A percentile compares a stretch with the other conserved stretches of the same genome.
Evolutionary conservation across 2,113 vertebrate species (phyloP).

Genomic region (Ivindomyrus marchei): DNA sequence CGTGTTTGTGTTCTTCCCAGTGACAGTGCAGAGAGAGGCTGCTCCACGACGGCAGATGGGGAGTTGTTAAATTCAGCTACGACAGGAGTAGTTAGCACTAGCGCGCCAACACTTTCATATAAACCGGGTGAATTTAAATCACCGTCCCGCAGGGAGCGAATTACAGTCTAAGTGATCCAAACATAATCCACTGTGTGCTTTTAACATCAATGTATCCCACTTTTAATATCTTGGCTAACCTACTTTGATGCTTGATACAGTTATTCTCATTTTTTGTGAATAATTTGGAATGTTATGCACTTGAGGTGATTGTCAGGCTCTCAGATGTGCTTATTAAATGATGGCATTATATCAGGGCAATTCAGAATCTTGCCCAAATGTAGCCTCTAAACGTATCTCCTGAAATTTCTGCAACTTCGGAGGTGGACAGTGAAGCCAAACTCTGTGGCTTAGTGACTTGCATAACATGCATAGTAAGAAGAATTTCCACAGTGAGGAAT

Average conservation of each 20-base stretch:
- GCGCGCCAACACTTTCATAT: background rate
- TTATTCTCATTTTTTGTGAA: background rate
- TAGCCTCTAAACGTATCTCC: background rate
- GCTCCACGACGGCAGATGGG: background rate
- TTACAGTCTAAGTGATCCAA: background rate
- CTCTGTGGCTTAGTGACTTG: background rate
- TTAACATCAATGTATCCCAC: background rate
- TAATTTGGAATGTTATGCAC: background rate
- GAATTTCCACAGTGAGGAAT: background rate
- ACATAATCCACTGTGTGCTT: background rate
- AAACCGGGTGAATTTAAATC: background rate
- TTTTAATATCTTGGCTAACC: background rate
- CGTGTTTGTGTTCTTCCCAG: background rate
- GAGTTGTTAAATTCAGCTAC: slow-evolving; percentile 9
- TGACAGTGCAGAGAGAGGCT: background rate
- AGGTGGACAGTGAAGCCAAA: background rate
- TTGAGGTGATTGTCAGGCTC: background rate
- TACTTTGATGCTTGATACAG: background rate
- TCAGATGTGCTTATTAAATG: background rate
- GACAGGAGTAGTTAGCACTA: background rate
- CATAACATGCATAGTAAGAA: background rate
- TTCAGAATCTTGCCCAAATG: background rate
- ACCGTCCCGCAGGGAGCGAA: background rate
- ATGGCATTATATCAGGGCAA: background rate
- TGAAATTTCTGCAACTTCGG: background rate